A percentile compares a stretch with the other conserved stretches of the same genome.
These are phyloP conservation scores for Mimachlamys varia DNA, from an alignment of 2,888 invertebrate species.

Conservation along the genomic window DNA sequence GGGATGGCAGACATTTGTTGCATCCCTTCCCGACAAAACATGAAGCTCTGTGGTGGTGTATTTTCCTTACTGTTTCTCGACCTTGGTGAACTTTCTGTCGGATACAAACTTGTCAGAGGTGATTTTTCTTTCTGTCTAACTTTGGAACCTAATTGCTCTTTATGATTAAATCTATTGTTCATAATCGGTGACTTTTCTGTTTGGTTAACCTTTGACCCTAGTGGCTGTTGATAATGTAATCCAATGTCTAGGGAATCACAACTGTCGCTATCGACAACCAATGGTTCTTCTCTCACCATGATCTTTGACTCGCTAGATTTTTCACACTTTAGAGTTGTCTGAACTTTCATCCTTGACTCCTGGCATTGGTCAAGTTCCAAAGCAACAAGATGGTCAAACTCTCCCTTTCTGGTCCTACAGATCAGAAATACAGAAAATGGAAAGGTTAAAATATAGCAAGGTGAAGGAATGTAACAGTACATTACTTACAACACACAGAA, in stretches of 20 bases:
- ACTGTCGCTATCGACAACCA: background rate
- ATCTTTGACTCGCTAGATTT: background rate
- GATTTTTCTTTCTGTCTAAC: background rate
- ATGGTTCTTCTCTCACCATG: background rate
- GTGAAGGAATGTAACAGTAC: too few relatives aligned
- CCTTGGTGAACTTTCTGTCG: background rate
- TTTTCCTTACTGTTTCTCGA: background rate
- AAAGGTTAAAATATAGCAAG: too few relatives aligned
- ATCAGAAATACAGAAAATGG: background rate
- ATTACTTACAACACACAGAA: too few relatives aligned
- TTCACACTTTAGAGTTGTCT: background rate
- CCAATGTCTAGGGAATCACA: background rate
- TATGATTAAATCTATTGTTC: too few relatives aligned
- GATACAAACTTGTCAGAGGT: background rate
- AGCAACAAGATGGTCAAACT: slow-evolving; percentile 54
- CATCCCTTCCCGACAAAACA: background rate
- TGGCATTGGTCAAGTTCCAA: slow-evolving; percentile 19
- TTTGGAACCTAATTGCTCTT: too few relatives aligned
- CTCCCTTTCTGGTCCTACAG: slow-evolving; percentile 57
- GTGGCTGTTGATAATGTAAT: background rate
- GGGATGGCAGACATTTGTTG: background rate
- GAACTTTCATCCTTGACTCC: background rate
- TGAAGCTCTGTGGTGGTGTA: background rate
- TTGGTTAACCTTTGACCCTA: background rate
- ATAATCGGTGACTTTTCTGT: background rate